phyloP scores from a whole-genome alignment of 2,888 invertebrate genomes.

The Leptopilina myrica region DNA sequence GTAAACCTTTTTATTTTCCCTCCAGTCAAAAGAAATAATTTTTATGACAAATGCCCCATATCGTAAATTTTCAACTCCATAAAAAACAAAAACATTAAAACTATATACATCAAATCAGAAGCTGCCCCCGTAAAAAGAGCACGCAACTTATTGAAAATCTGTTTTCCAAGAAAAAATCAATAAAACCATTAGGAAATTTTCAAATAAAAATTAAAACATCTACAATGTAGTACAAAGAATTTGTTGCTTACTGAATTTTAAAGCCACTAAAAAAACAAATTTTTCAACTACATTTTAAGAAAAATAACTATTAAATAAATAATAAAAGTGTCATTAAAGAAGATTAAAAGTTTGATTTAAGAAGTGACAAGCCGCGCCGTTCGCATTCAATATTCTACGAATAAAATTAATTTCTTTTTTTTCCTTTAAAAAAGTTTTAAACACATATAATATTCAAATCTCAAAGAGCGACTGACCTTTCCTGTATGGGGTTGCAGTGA shows the following conservation, averaged over 20 bases:
- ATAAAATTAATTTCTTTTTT: background rate
- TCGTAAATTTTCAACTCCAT: background rate
- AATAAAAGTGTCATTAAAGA: slow-evolving; percentile 25
- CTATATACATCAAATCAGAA: background rate
- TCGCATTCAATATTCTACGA: background rate
- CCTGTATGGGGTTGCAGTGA: slow-evolving; percentile 23
- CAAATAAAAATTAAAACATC: background rate
- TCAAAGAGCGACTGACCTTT: slow-evolving; percentile 27
- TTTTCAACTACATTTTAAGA: slow-evolving; percentile 5
- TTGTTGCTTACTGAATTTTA: background rate
- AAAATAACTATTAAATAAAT: background rate
- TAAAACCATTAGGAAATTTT: background rate
- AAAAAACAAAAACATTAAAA: no score
- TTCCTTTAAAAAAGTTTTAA: background rate
- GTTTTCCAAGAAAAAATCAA: slow-evolving; percentile 13
- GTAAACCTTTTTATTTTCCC: no score
- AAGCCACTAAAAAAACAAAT: background rate
- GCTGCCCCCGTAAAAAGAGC: background rate
- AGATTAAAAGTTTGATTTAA: background rate
- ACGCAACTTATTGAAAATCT: background rate
- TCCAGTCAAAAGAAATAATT: background rate
- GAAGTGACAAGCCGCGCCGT: background rate
- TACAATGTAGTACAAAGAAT: slow-evolving; percentile 19
- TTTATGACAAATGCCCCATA: slow-evolving; percentile 12
- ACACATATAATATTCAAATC: background rate